phyloP scores from a whole-genome alignment of 2,888 invertebrate genomes.

The Tolmerus cingulatus region DNA sequence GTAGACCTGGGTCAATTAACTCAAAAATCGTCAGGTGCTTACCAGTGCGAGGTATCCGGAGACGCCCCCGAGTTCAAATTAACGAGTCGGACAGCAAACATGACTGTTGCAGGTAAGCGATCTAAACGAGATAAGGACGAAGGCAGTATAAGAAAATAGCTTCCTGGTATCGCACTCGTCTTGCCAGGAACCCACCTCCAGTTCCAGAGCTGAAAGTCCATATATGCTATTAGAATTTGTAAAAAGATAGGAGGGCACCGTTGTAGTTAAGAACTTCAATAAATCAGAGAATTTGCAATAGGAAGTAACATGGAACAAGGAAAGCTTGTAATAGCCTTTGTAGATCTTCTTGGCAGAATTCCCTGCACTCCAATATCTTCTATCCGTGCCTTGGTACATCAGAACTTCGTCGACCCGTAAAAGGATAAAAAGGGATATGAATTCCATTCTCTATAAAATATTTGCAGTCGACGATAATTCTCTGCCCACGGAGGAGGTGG shows the following conservation, averaged over 20 bases:
- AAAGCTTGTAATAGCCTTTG: constrained; percentile 24
- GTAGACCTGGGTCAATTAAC: constrained; percentile 58
- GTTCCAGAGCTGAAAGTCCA: neutral
- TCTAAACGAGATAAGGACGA: neutral
- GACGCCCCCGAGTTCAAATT: constrained; percentile 69
- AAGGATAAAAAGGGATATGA: constrained; percentile 44
- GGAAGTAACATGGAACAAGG: neutral
- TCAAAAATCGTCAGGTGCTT: constrained; percentile 64
- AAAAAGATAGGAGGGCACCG: constrained; percentile 10
- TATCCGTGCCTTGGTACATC: constrained; percentile 22
- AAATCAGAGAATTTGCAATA: constrained; percentile 28
- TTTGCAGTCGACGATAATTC: constrained; percentile 47
- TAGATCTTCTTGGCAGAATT: constrained; percentile 27
- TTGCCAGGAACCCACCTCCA: neutral
- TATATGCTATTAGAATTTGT: constrained; percentile 18
- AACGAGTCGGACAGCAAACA: constrained; percentile 66
- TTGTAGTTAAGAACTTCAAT: constrained; percentile 15
- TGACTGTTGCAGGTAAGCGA: constrained; percentile 68
- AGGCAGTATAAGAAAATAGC: neutral
- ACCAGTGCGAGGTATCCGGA: constrained; percentile 70
- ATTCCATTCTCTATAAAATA: constrained; percentile 47
- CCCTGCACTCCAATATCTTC: constrained; percentile 11
- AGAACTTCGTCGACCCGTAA: constrained; percentile 38
- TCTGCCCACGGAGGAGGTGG: constrained; percentile 31
- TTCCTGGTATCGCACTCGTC: neutral